These are phyloP conservation scores for Julus scanicus DNA, from an alignment of 2,888 invertebrate species.

Conservation along the genomic window DNA sequence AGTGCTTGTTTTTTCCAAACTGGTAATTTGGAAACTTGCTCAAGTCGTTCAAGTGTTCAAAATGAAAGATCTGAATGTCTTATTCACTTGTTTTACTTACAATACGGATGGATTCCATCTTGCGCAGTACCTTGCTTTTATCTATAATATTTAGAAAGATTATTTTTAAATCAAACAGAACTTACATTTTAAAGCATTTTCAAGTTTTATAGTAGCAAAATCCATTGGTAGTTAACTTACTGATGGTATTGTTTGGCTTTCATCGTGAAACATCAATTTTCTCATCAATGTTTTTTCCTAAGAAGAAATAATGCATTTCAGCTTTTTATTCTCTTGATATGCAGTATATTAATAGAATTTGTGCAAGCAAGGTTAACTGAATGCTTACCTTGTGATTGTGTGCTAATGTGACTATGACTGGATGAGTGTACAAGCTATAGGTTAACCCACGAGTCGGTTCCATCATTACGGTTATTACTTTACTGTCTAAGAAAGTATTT, in stretches of 20 bases:
- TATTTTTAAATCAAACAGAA: background rate
- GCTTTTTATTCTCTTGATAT: no score
- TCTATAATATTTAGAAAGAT: slow-evolving; percentile 10
- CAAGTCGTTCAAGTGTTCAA: background rate
- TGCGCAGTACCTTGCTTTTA: slow-evolving; percentile 53
- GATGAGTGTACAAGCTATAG: slow-evolving; percentile 47
- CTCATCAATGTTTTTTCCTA: slow-evolving; percentile 46
- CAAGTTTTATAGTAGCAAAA: background rate
- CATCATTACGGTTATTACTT: slow-evolving; percentile 30
- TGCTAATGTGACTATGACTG: slow-evolving; percentile 49
- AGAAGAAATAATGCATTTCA: background rate
- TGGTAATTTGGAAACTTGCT: no score
- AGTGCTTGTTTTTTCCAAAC: no score
- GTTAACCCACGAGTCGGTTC: slow-evolving; percentile 47
- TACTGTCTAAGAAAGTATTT: slow-evolving; percentile 43
- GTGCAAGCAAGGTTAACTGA: background rate
- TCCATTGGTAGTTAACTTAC: background rate
- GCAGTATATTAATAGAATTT: no score
- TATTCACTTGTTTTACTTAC: slow-evolving; percentile 8
- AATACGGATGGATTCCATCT: slow-evolving; percentile 49
- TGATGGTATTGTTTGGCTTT: slow-evolving; percentile 50
- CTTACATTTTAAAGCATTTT: background rate
- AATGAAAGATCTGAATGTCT: background rate
- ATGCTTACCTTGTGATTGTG: slow-evolving; percentile 50
- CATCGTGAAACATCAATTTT: slow-evolving; percentile 53